These are phyloP conservation scores for Urocynchramus pylzowi DNA, from an alignment of 2,113 vertebrate genomes.

Conservation along the genomic window DNA sequence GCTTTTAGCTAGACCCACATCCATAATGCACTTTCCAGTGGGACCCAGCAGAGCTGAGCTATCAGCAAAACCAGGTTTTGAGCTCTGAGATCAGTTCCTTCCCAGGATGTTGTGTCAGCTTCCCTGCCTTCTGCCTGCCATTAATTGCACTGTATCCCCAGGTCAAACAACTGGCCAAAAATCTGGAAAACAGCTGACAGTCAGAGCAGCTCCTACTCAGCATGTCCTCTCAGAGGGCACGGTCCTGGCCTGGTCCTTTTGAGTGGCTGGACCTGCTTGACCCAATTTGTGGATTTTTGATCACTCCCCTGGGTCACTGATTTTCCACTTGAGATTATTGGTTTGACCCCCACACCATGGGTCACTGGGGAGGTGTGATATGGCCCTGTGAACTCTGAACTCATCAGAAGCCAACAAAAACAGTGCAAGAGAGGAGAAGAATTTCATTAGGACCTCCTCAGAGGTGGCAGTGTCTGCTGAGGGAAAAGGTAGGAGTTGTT, in stretches of 20 bases:
- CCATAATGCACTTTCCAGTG: neutral
- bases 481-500: neutral
- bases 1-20: neutral
- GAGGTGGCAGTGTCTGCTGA: neutral
- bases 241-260: neutral
- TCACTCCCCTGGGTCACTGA: slow-evolving; percentile 56
- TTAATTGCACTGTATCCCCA: neutral
- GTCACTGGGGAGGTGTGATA: slow-evolving; percentile 65
- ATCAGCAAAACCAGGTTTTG: neutral
- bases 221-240: slow-evolving; percentile 32
- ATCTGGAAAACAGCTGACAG: slow-evolving; percentile 53
- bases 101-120: slow-evolving; percentile 3
- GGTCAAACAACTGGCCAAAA: slow-evolving; percentile 53
- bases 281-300: slow-evolving; percentile 61
- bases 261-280: slow-evolving; percentile 54
- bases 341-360: slow-evolving; percentile 46
- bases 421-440: slow-evolving; percentile 8
- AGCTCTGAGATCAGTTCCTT: neutral
- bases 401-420: slow-evolving; percentile 61
- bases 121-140: slow-evolving; percentile 34
- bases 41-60: neutral
- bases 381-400: slow-evolving; percentile 63
- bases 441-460: slow-evolving; percentile 65
- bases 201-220: neutral
- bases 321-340: slow-evolving; percentile 64